Conservation (phyloP, 2,888 invertebrate species). For the Perizoma flavofasciatum region DNA sequence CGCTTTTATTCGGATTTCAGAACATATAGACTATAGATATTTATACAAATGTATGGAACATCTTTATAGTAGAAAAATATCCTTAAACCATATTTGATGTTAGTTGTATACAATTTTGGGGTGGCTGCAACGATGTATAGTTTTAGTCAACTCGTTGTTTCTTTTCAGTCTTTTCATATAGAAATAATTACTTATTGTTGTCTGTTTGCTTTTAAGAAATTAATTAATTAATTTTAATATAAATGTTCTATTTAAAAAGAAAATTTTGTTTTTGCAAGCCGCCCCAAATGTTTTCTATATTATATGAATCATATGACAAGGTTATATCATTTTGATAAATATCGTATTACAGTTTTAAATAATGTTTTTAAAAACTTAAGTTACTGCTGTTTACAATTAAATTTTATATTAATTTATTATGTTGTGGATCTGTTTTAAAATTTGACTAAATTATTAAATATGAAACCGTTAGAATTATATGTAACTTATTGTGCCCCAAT, state of each 20-base stretch:
- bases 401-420: slow-evolving; percentile 14
- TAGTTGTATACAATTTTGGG: too few relatives aligned
- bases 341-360: slow-evolving; percentile 1
- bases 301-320: neutral
- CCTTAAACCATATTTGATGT: too few relatives aligned
- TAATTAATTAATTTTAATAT: too few relatives aligned
- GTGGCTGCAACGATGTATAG: too few relatives aligned
- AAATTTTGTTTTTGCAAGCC: neutral
- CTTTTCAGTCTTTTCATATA: too few relatives aligned
- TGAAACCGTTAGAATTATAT: slow-evolving; percentile 13
- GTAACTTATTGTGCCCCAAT: slow-evolving; percentile 20
- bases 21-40: neutral
- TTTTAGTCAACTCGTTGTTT: too few relatives aligned
- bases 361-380: neutral
- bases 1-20: slow-evolving; percentile 1
- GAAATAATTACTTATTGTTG: too few relatives aligned
- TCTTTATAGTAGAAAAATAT: too few relatives aligned
- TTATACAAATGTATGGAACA: too few relatives aligned
- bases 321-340: neutral
- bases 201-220: too few relatives aligned
- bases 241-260: too few relatives aligned
- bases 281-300: neutral
- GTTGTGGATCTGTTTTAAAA: neutral
- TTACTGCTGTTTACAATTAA: slow-evolving; percentile 19
- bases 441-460: slow-evolving; percentile 8